Percentiles rank a stretch among this genome's conserved stretches.
Evolutionary conservation across 2,888 invertebrate species (phyloP).

Genomic region (Ferrisia virgata): DNA sequence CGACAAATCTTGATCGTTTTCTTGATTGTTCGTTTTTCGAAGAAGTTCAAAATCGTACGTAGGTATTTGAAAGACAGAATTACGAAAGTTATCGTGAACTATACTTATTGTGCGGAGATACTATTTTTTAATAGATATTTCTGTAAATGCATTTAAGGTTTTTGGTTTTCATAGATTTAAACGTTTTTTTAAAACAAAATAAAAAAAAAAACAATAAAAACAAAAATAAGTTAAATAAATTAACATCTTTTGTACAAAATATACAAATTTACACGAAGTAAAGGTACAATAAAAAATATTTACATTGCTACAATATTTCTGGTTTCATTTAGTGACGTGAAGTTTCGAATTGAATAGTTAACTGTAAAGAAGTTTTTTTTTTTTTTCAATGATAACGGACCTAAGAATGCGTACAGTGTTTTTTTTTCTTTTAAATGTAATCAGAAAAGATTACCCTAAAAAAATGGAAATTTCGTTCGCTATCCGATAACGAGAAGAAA

Average conservation of each 20-base stretch:
- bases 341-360: background rate
- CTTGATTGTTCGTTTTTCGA: background rate
- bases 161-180: background rate
- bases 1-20: background rate
- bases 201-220: background rate
- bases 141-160: slow-evolving; percentile 31
- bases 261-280: slow-evolving; percentile 2
- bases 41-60: background rate
- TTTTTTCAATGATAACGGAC: background rate
- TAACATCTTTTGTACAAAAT: background rate
- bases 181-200: background rate
- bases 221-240: slow-evolving; percentile 24
- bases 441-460: too few species aligned
- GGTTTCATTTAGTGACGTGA: background rate
- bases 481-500: too few species aligned
- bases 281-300: slow-evolving; percentile 9
- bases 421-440: too few species aligned
- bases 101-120: slow-evolving; percentile 7
- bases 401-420: background rate
- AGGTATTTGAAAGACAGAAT: slow-evolving; percentile 3
- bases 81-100: slow-evolving; percentile 16
- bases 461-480: too few species aligned
- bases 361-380: background rate
- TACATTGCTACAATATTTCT: background rate
- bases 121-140: background rate